phyloP scores from a whole-genome alignment of 2,113 vertebrate species.

The Phoxinus phoxinus region DNA sequence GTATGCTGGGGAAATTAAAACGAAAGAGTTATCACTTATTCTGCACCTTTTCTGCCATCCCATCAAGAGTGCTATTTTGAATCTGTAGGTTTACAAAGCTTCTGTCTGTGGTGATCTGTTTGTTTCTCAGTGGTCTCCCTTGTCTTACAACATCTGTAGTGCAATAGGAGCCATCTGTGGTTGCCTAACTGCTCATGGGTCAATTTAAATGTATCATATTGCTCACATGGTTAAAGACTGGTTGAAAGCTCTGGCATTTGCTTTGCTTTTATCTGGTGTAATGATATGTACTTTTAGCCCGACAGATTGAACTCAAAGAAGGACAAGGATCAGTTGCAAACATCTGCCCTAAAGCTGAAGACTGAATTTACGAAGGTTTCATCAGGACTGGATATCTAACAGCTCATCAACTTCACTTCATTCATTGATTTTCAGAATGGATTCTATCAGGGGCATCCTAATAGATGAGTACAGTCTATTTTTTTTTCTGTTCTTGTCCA shows the following conservation, averaged over 20 bases:
- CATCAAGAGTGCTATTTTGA: background rate
- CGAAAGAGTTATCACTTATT: background rate
- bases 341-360: background rate
- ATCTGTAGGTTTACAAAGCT: background rate
- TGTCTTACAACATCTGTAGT: background rate
- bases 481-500: background rate
- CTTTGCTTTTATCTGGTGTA: background rate
- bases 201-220: background rate
- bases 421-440: constrained; percentile 16
- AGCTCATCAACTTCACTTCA: background rate
- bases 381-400: background rate
- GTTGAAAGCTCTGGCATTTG: background rate
- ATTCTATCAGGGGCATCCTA: background rate
- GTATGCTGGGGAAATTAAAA: background rate
- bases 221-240: background rate
- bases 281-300: background rate
- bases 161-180: background rate
- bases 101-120: background rate
- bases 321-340: background rate
- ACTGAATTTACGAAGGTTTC: background rate
- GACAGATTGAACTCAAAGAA: background rate
- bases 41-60: background rate
- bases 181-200: background rate
- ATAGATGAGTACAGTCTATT: background rate
- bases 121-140: background rate